Percentiles rank a stretch among this genome's conserved stretches.
These are phyloP conservation scores for Hoplodrina blanda DNA, from an alignment of 2,888 invertebrate species.

Conservation along the genomic window DNA sequence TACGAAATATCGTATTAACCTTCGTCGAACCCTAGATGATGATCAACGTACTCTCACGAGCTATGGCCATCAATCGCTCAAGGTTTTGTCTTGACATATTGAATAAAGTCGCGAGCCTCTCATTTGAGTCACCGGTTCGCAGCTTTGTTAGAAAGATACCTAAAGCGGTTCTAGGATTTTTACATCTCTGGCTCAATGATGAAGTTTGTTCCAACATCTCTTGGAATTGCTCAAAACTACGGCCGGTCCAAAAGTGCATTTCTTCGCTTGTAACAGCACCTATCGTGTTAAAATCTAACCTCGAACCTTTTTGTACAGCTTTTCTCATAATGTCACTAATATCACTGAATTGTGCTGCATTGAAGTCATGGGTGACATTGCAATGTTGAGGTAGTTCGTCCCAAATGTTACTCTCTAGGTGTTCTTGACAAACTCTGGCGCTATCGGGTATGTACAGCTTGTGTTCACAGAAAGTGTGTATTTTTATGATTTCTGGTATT, in stretches of 20 bases:
- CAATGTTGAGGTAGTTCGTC: slow-evolving; percentile 11
- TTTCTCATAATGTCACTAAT: slow-evolving; percentile 21
- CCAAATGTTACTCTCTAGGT: slow-evolving; percentile 18
- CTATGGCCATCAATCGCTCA: slow-evolving; percentile 10
- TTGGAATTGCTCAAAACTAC: slow-evolving; percentile 5
- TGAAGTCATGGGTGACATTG: slow-evolving; percentile 16
- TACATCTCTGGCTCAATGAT: slow-evolving; percentile 3
- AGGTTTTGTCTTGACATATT: slow-evolving; percentile 17
- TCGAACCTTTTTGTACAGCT: slow-evolving; percentile 11
- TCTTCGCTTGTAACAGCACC: slow-evolving; percentile 4
- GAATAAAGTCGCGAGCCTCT: slow-evolving; percentile 13
- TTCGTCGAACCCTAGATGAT: slow-evolving; percentile 12
- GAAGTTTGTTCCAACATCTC: slow-evolving; percentile 19
- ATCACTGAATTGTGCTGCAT: slow-evolving; percentile 8
- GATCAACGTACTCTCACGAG: slow-evolving; percentile 4
- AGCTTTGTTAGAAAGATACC: slow-evolving; percentile 14
- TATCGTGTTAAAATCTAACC: slow-evolving; percentile 15
- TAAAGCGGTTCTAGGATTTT: slow-evolving; percentile 11
- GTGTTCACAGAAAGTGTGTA: slow-evolving; percentile 17
- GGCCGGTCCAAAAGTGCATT: slow-evolving; percentile 18
- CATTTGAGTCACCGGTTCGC: slow-evolving; percentile 9
- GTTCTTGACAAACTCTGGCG: slow-evolving; percentile 22
- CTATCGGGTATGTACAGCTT: slow-evolving; percentile 21
- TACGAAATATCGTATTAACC: too few relatives aligned
- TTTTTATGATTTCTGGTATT: slow-evolving; percentile 19